phyloP scores from a whole-genome alignment of 2,113 vertebrate species.

The Mandrillus leucophaeus region DNA sequence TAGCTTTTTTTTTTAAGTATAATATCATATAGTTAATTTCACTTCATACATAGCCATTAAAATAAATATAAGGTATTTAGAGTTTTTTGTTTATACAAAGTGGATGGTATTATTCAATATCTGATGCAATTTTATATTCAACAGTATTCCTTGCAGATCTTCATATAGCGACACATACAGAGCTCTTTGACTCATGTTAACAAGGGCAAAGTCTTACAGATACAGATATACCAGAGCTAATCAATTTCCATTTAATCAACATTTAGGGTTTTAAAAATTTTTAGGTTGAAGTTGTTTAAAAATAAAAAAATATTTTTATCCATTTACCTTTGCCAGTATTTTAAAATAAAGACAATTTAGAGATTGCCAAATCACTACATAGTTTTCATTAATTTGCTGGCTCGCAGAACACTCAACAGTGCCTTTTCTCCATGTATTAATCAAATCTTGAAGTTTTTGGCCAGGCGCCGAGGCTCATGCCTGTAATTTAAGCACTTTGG shows the following conservation, averaged over 20 bases:
- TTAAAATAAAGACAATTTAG: neutral
- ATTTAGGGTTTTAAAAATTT: neutral
- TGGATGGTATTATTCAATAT: neutral
- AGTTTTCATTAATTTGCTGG: neutral
- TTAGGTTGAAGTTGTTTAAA: neutral
- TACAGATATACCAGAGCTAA: neutral
- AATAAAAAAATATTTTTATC: neutral
- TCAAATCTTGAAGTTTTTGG: neutral
- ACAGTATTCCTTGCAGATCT: neutral
- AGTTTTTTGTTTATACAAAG: neutral
- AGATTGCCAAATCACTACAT: neutral
- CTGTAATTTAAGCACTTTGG: too few relatives aligned
- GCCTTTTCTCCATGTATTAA: neutral
- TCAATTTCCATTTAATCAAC: neutral
- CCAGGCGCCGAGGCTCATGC: too few relatives aligned
- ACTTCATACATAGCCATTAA: neutral
- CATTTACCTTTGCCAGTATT: neutral
- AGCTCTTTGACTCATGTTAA: neutral
- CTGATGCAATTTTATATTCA: neutral
- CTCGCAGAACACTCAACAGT: neutral
- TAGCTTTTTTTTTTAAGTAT: neutral
- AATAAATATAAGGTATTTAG: neutral
- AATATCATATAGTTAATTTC: neutral
- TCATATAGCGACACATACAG: neutral
- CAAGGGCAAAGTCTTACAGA: neutral